Conservation (phyloP, 2,113 vertebrate species). For the Gasterosteus aculeatus region DNA sequence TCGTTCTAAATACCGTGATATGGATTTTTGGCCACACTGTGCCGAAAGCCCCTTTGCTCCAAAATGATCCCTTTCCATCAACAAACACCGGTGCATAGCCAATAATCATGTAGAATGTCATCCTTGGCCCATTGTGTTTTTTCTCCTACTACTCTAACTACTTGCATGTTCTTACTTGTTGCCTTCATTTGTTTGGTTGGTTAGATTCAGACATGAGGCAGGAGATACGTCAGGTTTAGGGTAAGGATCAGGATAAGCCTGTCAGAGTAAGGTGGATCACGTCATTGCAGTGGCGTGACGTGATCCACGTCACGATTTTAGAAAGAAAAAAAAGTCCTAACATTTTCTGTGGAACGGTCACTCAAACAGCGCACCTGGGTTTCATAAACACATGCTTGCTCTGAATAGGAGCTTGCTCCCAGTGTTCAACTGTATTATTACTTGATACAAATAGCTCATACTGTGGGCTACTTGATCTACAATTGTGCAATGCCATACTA, state of each 20-base stretch:
- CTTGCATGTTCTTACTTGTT: not conserved
- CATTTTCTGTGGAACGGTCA: not conserved
- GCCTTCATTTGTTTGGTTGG: not conserved
- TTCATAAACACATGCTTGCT: not conserved
- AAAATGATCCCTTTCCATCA: too few relatives aligned
- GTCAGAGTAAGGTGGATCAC: not conserved
- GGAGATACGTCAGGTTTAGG: not conserved
- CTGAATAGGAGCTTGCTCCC: not conserved
- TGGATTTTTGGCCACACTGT: too few relatives aligned
- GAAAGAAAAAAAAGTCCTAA: not conserved
- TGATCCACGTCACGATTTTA: too few relatives aligned
- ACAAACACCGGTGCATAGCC: too few relatives aligned
- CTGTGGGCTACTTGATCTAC: not conserved
- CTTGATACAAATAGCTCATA: not conserved
- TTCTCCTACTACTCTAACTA: not conserved
- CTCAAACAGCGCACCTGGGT: not conserved
- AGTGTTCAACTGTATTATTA: conserved; percentile 11
- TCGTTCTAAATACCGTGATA: too few relatives aligned
- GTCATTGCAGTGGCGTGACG: not conserved
- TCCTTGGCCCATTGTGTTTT: too few relatives aligned
- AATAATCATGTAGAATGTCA: too few relatives aligned
- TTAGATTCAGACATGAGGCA: not conserved
- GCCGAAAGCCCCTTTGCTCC: too few relatives aligned
- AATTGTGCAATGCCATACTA: not conserved
- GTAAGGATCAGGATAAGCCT: not conserved